phyloP scores from a whole-genome alignment of 2,797 vertebrate genomes.

The Scarus forsteni region DNA sequence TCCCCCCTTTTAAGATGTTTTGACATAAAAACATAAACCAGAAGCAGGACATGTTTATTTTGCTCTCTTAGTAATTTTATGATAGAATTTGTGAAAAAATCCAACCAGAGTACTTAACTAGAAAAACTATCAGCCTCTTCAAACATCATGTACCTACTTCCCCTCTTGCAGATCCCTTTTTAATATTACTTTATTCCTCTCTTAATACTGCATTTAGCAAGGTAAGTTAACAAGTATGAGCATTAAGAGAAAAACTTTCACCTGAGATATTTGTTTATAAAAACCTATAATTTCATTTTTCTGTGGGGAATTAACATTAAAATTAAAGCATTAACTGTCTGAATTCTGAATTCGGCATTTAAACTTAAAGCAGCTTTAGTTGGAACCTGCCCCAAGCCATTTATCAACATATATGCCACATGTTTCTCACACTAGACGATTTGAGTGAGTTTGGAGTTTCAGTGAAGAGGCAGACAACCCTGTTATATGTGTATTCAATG shows the following conservation, averaged over 20 bases:
- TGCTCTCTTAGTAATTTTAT: no score
- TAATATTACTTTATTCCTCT: not conserved
- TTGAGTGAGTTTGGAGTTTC: not conserved
- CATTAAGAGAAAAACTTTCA: not conserved
- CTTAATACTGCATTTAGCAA: not conserved
- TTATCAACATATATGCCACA: not conserved
- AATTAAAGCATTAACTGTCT: not conserved
- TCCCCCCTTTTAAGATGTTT: no score
- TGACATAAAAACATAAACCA: no score
- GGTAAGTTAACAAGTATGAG: no score
- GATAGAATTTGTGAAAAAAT: no score
- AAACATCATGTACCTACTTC: no score
- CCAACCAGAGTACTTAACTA: no score
- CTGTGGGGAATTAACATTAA: not conserved
- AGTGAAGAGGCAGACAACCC: not conserved
- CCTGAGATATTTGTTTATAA: not conserved
- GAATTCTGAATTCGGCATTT: no score
- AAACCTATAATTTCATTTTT: not conserved
- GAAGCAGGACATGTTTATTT: no score
- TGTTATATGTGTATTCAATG: not conserved
- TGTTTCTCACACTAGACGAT: not conserved
- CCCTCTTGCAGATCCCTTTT: no score
- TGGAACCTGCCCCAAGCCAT: not conserved
- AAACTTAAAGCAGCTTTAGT: not conserved
- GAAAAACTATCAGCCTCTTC: no score